phyloP scores from a whole-genome alignment of 1,140 invertebrate genomes.

The Microplitis demolitor region DNA sequence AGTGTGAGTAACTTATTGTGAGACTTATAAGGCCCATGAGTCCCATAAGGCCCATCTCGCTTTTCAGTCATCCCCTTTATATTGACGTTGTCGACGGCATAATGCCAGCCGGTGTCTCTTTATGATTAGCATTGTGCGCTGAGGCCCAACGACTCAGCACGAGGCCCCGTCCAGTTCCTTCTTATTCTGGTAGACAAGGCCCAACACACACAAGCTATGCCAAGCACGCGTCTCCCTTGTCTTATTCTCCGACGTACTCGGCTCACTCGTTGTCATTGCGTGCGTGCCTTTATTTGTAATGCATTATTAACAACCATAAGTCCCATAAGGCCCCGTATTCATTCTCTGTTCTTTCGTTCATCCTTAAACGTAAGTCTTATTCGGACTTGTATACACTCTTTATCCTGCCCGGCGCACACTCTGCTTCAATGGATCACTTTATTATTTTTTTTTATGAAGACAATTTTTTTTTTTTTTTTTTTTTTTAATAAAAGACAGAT shows the following conservation, averaged over 20 bases:
- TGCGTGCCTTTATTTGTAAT: constrained; percentile 60
- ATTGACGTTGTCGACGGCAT: constrained; percentile 40
- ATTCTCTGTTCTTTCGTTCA: no score
- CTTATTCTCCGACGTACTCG: no score
- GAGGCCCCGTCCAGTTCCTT: neutral
- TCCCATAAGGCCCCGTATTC: no score
- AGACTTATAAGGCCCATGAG: no score
- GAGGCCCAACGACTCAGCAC: constrained; percentile 25
- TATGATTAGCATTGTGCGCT: constrained; percentile 62
- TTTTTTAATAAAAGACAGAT: neutral
- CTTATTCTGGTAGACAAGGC: neutral
- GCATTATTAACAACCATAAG: constrained; percentile 59
- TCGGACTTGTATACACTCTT: no score
- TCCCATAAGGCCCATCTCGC: no score
- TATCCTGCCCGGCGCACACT: neutral
- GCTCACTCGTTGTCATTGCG: constrained; percentile 22
- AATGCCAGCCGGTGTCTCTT: constrained; percentile 58
- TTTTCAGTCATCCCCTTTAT: no score
- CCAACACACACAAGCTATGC: constrained; percentile 51
- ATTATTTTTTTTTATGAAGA: neutral
- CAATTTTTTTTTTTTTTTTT: neutral
- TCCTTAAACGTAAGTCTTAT: no score
- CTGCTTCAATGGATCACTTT: no score
- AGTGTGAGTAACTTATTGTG: no score
- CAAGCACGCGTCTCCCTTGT: constrained; percentile 53